Evolutionary conservation across 2,797 vertebrate species (phyloP).

Genomic region (Cynopterus sphinx): DNA sequence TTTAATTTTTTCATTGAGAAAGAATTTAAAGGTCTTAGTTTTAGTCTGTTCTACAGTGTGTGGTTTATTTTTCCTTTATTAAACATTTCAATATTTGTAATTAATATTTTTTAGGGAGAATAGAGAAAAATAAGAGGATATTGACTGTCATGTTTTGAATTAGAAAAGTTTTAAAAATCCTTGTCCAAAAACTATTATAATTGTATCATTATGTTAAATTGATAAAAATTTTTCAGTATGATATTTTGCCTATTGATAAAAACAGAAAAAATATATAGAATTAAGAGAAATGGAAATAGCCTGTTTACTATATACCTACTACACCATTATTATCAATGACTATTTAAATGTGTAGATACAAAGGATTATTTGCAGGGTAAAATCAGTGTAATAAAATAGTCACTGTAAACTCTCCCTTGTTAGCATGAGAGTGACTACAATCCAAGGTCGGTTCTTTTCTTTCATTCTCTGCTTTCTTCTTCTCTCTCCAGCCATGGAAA

Average conservation of each 20-base stretch:
- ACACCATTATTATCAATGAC: not conserved
- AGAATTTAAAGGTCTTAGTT: not conserved
- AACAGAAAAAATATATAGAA: not conserved
- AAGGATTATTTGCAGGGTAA: not conserved
- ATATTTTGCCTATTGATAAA: not conserved
- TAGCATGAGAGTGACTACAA: conserved; percentile 2
- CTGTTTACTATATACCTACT: not conserved
- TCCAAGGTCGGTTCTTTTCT: conserved; percentile 77
- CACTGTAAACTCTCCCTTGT: conserved; percentile 52
- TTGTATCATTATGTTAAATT: not conserved
- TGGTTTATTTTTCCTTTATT: not conserved
- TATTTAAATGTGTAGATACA: not conserved
- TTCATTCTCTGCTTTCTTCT: conserved; percentile 59
- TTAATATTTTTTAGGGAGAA: not conserved
- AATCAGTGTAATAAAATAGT: not conserved
- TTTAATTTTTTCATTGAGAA: not conserved
- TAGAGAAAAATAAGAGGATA: not conserved
- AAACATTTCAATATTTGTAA: not conserved
- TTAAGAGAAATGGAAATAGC: not conserved
- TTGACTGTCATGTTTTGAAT: not conserved
- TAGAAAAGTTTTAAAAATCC: conserved; percentile 17
- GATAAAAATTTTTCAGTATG: not conserved
- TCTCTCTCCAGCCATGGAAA: conserved; percentile 72
- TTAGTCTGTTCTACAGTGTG: not conserved
- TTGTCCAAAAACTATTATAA: not conserved